Percentiles rank a stretch among this genome's conserved stretches.
These are phyloP conservation scores for Ciconia nigra DNA, from an alignment of 2,797 vertebrate species.

Conservation along the genomic window DNA sequence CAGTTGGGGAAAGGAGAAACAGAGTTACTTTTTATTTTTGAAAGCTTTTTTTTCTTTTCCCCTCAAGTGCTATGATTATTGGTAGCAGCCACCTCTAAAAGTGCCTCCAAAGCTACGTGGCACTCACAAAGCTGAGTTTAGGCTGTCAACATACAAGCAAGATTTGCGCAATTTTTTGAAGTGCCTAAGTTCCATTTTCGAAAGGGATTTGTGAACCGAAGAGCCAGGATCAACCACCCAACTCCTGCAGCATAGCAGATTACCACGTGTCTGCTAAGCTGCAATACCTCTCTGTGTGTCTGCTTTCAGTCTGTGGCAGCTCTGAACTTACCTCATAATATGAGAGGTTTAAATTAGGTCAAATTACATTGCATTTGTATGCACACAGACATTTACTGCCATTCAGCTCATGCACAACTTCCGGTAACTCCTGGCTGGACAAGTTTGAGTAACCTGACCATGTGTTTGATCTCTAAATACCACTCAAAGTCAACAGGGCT, in stretches of 20 bases:
- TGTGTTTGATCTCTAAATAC: not conserved
- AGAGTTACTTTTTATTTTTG: not conserved
- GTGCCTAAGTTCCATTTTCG: not conserved
- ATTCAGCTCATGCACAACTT: not conserved
- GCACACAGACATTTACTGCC: not conserved
- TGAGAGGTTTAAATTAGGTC: not conserved
- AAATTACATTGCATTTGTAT: not conserved
- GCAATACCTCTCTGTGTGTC: not conserved
- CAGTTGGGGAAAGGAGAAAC: not conserved
- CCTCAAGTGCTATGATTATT: not conserved
- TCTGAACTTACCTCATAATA: not conserved
- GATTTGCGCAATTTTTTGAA: not conserved
- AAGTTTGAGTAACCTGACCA: not conserved
- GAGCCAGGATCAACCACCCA: not conserved
- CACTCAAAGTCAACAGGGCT: not conserved
- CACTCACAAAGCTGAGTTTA: not conserved
- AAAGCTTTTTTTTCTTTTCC: not conserved
- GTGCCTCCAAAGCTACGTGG: not conserved
- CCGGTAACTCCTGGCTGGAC: not conserved
- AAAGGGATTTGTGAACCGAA: not conserved
- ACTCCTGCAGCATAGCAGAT: not conserved
- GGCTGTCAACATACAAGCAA: not conserved
- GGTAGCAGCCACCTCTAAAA: not conserved
- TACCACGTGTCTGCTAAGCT: rapidly evolving
- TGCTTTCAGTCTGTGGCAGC: not conserved